Base-by-base conservation (phyloP, 2,113 vertebrate genomes). In the Esox niger region DNA sequence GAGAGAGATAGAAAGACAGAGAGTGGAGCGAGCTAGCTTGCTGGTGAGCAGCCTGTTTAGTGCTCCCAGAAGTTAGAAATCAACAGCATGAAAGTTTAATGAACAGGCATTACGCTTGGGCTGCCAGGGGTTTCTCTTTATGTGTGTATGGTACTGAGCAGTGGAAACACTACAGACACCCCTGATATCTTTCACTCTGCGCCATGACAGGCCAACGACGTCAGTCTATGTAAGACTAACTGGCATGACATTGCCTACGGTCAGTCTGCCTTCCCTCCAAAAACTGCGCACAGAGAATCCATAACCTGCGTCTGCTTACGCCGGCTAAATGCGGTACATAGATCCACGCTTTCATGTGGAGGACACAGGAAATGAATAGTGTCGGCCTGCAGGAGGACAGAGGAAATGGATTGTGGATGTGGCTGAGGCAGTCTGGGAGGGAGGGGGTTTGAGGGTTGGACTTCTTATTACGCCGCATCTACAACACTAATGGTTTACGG, bases 31-130 rank as follows among this genome's bases (percentile, higher is more conserved):
- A 33, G 33, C 27, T 26, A 29, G 54, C 31, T 26, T 56, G 62
- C 49, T 72, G 3, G 68, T 75, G 77, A 79, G 73, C 47, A 57
- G 71, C 75, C 76, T 84, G 70, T 82, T 79, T 77, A 80, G 74
- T 81, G 82, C 77, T 81, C 73, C 75, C 81, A 82, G 80, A 78
- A 76, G 76, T 76, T 79, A 82, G 80, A 78, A 76, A 76, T 76
- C 77, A 76, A 71, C 67, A 30, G 35, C 73, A 84, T 90, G 69
- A 85, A 90, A 77, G 61, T 84, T 90, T 81, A 80, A 88, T 81
- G 81, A 80, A 71, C 70, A 84, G 66, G 65, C 63, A 75, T 87
- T 86, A 75, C 70, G 63, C 73, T 75, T 60, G 46, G 69, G 61
- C 74, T 81, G 66, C 74, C 72, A 71, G 69, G 79, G 71, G 65